Base-by-base conservation (phyloP, 2,888 invertebrate genomes). In the Chaitophorus viminalis region DNA sequence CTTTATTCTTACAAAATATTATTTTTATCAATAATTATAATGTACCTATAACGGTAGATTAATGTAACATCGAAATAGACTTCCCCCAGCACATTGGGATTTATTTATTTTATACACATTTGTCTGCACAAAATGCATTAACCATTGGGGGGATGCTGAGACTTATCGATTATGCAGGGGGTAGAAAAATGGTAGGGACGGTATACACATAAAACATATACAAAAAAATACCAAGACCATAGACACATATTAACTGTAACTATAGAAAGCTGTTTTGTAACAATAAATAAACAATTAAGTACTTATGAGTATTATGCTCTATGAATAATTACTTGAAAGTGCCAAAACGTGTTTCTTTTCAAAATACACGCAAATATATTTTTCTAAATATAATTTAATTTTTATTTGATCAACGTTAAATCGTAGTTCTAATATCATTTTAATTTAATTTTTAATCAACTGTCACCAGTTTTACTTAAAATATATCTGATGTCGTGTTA, bases 81-180 rank as follows among this genome's bases (percentile, higher is more conserved):
- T 36, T 72, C 52, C 65, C 78, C 76, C 25, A 54, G 36, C 39
- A 33, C 36, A n/a, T 54, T 9, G 14, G 5, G 70, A 76, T 77
- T 78, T 85, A 79, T 86, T 60, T 87, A 60, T 81, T 79, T 31
- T 46, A 74, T 75, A 46, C 25, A 60, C 79, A 65, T 75, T 31
- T 29, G 87, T 81, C 65, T 81, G n/a, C 18, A 17, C 39, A 78
- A 74, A 87, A 87, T 87, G 65, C 60, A 81, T 87, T 65, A 31
- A 74, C 81, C 78, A 81, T 87, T 81, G 74, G 36, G 72, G 74
- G 74, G 87, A 75, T 60, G 74, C 65, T 79, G 87, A 87, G 60
- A 65, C 74, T 81, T 87, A 87, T 87, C 65, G 87, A 87, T 81
- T 54, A 74, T n/a, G 18, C 72, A 87, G 79, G 74, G 87, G 81